Base-by-base conservation (phyloP, 2,888 invertebrate species). In the Ptycholaimellus sp. region DNA sequence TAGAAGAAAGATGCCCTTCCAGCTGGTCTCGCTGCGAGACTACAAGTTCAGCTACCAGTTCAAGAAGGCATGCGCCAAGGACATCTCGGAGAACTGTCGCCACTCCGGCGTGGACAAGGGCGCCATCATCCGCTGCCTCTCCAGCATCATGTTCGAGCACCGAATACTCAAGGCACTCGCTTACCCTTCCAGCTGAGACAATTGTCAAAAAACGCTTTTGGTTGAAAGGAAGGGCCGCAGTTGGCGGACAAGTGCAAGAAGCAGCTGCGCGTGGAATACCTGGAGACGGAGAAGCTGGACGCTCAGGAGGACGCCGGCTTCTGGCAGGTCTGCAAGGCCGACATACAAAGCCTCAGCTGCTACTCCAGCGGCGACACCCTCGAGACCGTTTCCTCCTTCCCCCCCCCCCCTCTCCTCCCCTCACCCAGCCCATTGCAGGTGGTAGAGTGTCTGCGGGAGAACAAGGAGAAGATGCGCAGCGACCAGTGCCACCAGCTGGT, bases 1-100 rank as follows among this genome's bases (percentile, higher is more conserved):
- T 6, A 25, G 18, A 33, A 17, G 1, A 28, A 17, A 21, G 9
- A 29, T 14, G 11, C 2, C 13, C 18, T 18, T 18, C 30, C 33
- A 37, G 17, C 36, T 62, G 62, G 76, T 87, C 42, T 76, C 81
- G 2, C 59, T 93, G 45, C 81, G 85, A 59, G 81, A 82, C 62
- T 85, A 81, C 60, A 75, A 74, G 51, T 93, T 90, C 58, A 80
- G 78, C 1, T 76, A 75, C 52, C 81, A 81, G 59, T 93, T 96
- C 59, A 83, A 87, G 62, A 73, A 83, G 58, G 79, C 83, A 0
- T 96, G 93, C 53, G 58, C 60, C 40, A 33, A 42, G 4, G 62
- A 65, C 46, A 76, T 76, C 50, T 70, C 72, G 2, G 57, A 63
- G 37, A 63, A 64, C 50, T 74, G 73, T 50, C 36, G 37, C 14